Evolutionary conservation across 2,113 vertebrate species (phyloP), one percentile per base, ranked within the genome.

Genomic region (Elgaria multicarinata): DNA sequence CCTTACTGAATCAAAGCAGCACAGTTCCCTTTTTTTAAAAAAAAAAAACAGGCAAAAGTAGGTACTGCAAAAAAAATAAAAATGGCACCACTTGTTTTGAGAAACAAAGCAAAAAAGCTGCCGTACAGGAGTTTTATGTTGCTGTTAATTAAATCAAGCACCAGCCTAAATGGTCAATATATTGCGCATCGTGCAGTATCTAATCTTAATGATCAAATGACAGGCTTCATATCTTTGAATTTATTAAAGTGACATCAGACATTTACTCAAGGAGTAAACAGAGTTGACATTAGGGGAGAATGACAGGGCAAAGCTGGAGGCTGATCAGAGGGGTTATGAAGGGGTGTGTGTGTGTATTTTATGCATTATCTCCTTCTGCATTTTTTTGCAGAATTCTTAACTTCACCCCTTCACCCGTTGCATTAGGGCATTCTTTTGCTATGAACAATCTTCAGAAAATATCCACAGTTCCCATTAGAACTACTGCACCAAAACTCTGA

Each of bases 241-340:
- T 94, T 94, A 95, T 95, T 94, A 92, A 96, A 95, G 92, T 95
- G 96, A 96, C 94, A 96, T 87, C 90, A 96, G 95, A 95, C 91
- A 95, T 95, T 96, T 96, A 94, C 91, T 92, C 93, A 94, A 95
- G 85, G 87, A 95, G 90, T 96, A 95, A 96, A 95, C 93, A 95
- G 91, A 94, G 67, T 81, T 96, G 95, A 95, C 95, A 95, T 96
- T 95, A 95, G 86, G 89, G 88, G 50, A 93, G 88, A 93, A 91
- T 93, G 90, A 39, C 64, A 93, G 46, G 93, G 78, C 26, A 93
- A 92, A 0, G 1, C 94, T 95, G 36, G 85, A 92, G 93, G 91
- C 93, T 89, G 95, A 93, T 90, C 18, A 50, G 39, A 64, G 28
- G 39, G 9, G 16, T 33, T 36, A 85, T 67, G 55, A 50, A 67